Evolutionary conservation across 2,113 vertebrate species (phyloP).

Genomic region (Hippocampus zosterae): DNA sequence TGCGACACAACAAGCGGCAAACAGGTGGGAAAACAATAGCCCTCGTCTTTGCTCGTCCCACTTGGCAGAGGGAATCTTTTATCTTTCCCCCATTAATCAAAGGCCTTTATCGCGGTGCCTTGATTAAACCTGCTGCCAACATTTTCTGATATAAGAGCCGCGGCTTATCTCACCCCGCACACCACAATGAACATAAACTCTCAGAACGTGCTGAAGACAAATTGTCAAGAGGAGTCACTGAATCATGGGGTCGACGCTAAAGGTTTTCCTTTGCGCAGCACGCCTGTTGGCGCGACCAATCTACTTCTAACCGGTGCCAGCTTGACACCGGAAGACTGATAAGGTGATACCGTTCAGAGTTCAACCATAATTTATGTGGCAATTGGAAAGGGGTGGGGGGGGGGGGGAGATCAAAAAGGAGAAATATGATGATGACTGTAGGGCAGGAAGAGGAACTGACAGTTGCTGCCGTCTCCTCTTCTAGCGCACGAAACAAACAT

Average conservation of each 20-base stretch:
- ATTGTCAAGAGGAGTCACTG: background rate
- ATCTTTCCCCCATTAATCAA: conserved; percentile 34
- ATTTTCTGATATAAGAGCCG: conserved; percentile 38
- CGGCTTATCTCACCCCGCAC: conserved; percentile 34
- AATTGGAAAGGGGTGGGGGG: too few relatives aligned
- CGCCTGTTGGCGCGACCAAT: too few relatives aligned
- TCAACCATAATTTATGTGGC: too few relatives aligned
- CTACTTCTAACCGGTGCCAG: background rate
- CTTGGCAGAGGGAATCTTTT: background rate
- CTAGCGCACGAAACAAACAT: too few relatives aligned
- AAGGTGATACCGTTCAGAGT: too few relatives aligned
- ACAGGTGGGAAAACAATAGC: background rate
- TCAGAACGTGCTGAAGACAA: background rate
- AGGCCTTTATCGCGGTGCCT: conserved; percentile 37
- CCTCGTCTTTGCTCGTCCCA: background rate
- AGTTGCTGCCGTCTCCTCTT: background rate
- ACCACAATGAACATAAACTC: background rate
- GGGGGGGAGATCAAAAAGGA: too few relatives aligned
- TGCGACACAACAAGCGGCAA: background rate
- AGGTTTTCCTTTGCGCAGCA: too few relatives aligned
- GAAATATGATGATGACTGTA: too few relatives aligned
- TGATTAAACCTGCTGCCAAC: conserved; percentile 33
- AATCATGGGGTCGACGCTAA: too few relatives aligned
- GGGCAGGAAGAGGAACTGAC: background rate
- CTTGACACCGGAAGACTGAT: background rate